Base-by-base conservation (phyloP, 1,140 invertebrate species). In the Cyclina sinensis region DNA sequence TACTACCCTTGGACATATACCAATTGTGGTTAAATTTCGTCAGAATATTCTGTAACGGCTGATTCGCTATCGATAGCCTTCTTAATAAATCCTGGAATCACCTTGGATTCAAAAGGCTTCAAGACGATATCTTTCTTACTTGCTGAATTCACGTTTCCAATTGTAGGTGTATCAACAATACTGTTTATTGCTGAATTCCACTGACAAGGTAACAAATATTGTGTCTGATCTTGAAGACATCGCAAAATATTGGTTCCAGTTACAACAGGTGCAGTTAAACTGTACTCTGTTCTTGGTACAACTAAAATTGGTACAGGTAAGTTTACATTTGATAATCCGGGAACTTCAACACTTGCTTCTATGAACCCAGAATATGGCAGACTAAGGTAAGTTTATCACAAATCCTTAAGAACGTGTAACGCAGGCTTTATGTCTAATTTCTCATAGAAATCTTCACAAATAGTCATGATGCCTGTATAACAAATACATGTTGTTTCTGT, bases 311-410 rank as follows among this genome's bases (percentile, higher is more conserved):
- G 51, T 7, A 65, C 18, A 65, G 12, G 7, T 65, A 65, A 32
- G 12, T 65, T n/a, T 1, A 32, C 1, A 14, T 65, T 18, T 5
- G 62, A 65, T 65, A 65, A 9, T 16, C 62, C 62, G 7, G 62
- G 62, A 21, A 65, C n/a, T 35, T 32, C 30, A 30, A 65, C 62
- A 65, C 4, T 21, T 21, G 62, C n/a, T 65, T 65, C 62, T 21
- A 65, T 65, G 32, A 30, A 65, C 18, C 62, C 62, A 32, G 62
- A 65, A 65, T 65, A 65, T 32, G 62, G 62, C 32, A 65, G n/a
- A 30, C 7, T 14, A 65, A 32, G 62, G 24, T 12, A 65, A 30
- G 32, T 65, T 30, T 35, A 32, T n/a, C n/a, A n/a, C n/a, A 59
- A 24, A 24, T 59, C 54, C 5, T 59, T 59, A 24, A 59, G 16